Conservation (phyloP, 2,113 vertebrate genomes). For the Colistium nudipinnis region DNA sequence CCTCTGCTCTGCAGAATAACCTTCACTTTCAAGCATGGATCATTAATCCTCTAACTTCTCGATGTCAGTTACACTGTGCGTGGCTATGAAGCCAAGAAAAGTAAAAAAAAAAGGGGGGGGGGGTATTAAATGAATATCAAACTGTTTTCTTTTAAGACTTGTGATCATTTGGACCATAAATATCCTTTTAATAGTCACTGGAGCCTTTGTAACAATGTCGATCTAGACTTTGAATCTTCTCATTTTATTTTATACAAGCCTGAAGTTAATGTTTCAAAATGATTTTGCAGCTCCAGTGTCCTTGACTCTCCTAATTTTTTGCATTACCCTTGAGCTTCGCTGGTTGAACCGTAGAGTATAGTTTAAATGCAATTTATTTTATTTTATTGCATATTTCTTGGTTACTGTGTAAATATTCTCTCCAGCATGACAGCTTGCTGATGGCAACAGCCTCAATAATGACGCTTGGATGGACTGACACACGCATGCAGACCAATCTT, state of each 20-base stretch:
- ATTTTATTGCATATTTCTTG: too few species aligned
- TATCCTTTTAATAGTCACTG: background rate
- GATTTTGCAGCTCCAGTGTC: too few species aligned
- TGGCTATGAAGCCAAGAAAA: background rate
- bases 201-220: background rate
- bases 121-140: conserved; percentile 18
- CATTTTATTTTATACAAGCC: background rate
- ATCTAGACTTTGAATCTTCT: conserved; percentile 1
- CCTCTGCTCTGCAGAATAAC: conserved; percentile 42
- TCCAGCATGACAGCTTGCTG: too few species aligned
- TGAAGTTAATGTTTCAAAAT: too few species aligned
- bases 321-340: too few species aligned
- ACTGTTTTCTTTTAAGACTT: conserved; percentile 14
- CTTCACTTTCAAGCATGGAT: conserved; percentile 43
- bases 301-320: too few species aligned
- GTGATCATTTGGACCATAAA: background rate
- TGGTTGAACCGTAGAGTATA: too few species aligned
- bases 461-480: too few species aligned
- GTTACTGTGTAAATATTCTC: too few species aligned
- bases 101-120: background rate
- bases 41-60: conserved; percentile 44
- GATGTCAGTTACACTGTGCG: conserved; percentile 5
- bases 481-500: too few species aligned
- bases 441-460: too few species aligned
- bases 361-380: too few species aligned